Percentiles rank a stretch among this genome's conserved stretches.
Evolutionary conservation across 2,888 invertebrate genomes (phyloP).

Genomic region (Pharmacophagus antenor): DNA sequence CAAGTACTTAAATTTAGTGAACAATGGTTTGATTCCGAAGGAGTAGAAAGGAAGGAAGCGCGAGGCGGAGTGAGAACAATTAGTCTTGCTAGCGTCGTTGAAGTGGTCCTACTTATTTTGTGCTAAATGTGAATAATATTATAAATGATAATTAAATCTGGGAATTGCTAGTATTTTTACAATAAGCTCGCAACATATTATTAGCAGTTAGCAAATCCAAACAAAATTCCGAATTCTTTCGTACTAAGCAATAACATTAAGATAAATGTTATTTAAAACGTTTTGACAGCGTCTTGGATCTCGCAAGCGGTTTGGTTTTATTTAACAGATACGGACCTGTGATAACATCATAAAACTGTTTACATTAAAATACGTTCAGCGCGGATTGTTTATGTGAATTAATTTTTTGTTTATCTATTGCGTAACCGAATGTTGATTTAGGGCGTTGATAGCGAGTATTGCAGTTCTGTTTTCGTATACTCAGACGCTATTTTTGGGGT

Average conservation of each 20-base stretch:
- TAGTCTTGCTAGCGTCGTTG: too few species aligned
- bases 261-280: constrained; percentile 19
- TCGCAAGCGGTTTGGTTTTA: constrained; percentile 3
- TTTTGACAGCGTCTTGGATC: constrained; percentile 5
- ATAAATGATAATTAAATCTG: too few species aligned
- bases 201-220: not conserved
- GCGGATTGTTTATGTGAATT: constrained; percentile 18
- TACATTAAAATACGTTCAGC: constrained; percentile 13
- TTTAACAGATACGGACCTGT: constrained; percentile 9
- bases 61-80: too few species aligned
- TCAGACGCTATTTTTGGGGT: too few species aligned
- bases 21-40: too few species aligned
- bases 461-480: too few species aligned
- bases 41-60: too few species aligned
- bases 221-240: not conserved
- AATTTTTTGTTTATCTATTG: constrained; percentile 7
- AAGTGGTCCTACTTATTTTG: too few species aligned
- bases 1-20: too few species aligned
- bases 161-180: not conserved
- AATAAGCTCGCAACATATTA: not conserved
- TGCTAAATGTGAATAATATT: too few species aligned
- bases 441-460: not conserved
- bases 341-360: constrained; percentile 27
- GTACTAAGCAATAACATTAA: not conserved
- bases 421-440: not conserved